These are phyloP conservation scores for Operophtera brumata DNA, from an alignment of 2,888 invertebrate genomes.

Conservation along the genomic window DNA sequence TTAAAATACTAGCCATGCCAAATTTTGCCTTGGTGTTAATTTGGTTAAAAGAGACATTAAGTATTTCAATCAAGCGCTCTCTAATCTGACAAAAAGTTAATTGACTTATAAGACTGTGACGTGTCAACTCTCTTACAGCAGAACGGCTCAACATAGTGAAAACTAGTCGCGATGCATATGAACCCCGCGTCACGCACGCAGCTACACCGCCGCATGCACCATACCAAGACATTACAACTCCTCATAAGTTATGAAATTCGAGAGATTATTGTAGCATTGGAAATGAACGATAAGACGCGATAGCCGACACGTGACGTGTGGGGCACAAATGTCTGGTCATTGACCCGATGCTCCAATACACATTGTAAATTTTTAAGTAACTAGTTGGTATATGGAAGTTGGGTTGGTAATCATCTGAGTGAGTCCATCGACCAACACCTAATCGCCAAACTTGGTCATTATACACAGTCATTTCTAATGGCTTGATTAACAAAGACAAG, in stretches of 20 bases:
- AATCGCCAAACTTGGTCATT: too few relatives aligned
- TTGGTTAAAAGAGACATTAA: not conserved
- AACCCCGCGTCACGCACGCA: slow-evolving; percentile 7
- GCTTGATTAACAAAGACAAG: too few relatives aligned
- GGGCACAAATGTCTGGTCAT: slow-evolving; percentile 1
- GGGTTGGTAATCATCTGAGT: too few relatives aligned
- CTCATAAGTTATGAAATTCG: slow-evolving; percentile 2
- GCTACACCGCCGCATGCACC: not conserved
- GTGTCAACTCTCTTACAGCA: slow-evolving; percentile 18
- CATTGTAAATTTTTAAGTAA: too few relatives aligned
- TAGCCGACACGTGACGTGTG: slow-evolving; percentile 15
- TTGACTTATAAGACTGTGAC: not conserved
- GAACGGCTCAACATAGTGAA: slow-evolving; percentile 29
- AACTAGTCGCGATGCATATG: slow-evolving; percentile 20
- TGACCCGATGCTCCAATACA: not conserved
- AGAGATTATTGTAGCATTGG: not conserved
- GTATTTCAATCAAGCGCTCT: not conserved
- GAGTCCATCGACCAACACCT: too few relatives aligned
- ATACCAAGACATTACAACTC: not conserved
- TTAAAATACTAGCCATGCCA: too few relatives aligned
- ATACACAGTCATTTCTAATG: too few relatives aligned
- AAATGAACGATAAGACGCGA: slow-evolving; percentile 19
- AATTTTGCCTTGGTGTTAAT: too few relatives aligned
- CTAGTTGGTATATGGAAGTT: too few relatives aligned
- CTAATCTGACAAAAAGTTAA: not conserved